Conservation (phyloP, 2,113 vertebrate genomes). For the Corythornis vintsioides region DNA sequence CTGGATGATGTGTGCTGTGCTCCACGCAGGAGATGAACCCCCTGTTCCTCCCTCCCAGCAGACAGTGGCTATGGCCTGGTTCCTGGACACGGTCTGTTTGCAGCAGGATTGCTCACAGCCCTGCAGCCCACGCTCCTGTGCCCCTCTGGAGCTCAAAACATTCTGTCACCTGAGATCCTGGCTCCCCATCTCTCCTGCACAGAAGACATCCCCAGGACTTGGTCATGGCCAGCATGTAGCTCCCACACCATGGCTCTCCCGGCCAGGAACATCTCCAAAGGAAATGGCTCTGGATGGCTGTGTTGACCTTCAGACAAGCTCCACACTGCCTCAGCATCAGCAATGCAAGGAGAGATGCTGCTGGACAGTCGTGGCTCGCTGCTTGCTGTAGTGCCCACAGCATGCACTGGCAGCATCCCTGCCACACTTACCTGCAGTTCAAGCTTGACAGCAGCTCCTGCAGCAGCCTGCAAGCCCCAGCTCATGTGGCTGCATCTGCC, state of each 20-base stretch:
- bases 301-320: conserved; percentile 22
- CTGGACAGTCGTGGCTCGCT: not conserved
- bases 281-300: conserved; percentile 7
- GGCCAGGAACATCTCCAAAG: not conserved
- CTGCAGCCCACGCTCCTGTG: not conserved
- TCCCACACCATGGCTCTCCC: not conserved
- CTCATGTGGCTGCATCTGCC: not conserved
- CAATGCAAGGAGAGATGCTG: conserved; percentile 41
- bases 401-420: not conserved
- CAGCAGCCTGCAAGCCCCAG: not conserved
- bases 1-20: not conserved
- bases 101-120: not conserved
- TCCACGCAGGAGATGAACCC: not conserved
- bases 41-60: not conserved
- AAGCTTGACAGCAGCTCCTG: not conserved
- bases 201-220: not conserved
- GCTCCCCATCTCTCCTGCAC: not conserved
- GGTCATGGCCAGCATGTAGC: not conserved
- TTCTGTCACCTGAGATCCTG: not conserved
- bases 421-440: not conserved
- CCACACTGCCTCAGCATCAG: conserved; percentile 60
- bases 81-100: not conserved
- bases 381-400: not conserved
- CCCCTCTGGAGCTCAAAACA: not conserved
- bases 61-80: not conserved